Conservation (phyloP, 2,797 vertebrate species). For the Lepidocolaptes lacrymiger region DNA sequence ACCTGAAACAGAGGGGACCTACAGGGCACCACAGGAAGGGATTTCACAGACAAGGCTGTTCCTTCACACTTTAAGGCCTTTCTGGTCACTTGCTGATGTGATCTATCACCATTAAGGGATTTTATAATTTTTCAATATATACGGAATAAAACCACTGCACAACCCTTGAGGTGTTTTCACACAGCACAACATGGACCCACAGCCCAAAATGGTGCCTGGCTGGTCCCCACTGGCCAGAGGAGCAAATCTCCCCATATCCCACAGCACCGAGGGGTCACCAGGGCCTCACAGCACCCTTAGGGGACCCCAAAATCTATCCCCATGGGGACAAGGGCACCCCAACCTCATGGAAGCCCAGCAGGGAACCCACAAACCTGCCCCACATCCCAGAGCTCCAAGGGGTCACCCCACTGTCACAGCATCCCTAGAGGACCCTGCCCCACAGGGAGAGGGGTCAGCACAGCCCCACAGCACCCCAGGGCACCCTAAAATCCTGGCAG, state of each 20-base stretch:
- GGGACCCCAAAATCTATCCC: not conserved
- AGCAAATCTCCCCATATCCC: not conserved
- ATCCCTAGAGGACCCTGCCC: not conserved
- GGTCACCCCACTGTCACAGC: not conserved
- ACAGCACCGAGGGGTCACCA: not conserved
- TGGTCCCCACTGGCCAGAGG: not conserved
- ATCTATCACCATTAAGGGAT: rapidly evolving
- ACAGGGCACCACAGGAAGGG: not conserved
- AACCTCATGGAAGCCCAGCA: rapidly evolving
- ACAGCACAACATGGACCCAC: not conserved
- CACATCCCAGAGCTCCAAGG: not conserved
- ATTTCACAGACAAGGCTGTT: not conserved
- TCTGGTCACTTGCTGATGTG: not conserved
- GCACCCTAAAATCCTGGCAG: not conserved
- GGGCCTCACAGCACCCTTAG: not conserved
- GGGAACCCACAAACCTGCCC: not conserved
- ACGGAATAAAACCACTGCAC: not conserved
- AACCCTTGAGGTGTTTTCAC: not conserved
- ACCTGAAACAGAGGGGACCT: not conserved
- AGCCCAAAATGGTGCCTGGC: not conserved
- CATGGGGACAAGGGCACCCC: not conserved
- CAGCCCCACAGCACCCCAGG: not conserved
- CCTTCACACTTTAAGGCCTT: not conserved
- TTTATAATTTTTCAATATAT: not conserved
- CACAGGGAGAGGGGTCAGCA: too few relatives aligned